These are phyloP conservation scores for Anoplophora glabripennis DNA, from an alignment of 1,140 invertebrate genomes.

Conservation along the genomic window DNA sequence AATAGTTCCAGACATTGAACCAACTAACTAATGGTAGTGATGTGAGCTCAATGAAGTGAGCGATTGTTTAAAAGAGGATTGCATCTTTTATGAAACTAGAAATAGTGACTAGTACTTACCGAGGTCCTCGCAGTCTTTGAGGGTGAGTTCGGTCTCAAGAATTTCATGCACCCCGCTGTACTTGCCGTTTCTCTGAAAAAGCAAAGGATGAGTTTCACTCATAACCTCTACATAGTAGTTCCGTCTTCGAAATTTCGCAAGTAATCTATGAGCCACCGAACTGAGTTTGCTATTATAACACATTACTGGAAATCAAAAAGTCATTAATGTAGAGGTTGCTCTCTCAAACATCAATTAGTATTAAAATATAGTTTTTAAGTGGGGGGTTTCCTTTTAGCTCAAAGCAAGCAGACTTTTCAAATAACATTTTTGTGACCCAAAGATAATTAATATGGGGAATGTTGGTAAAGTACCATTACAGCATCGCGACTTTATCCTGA, in stretches of 20 bases:
- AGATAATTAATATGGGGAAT: too few relatives aligned
- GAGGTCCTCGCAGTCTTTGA: slow-evolving; percentile 47
- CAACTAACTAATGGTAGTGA: too few relatives aligned
- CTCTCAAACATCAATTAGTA: neutral
- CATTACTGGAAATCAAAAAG: slow-evolving; percentile 43
- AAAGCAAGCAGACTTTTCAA: too few relatives aligned
- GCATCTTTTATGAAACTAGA: too few relatives aligned
- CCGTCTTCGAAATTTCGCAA: slow-evolving; percentile 35
- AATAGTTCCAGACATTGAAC: too few relatives aligned
- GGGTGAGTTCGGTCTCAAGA: slow-evolving; percentile 38
- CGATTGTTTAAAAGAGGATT: too few relatives aligned
- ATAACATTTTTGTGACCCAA: too few relatives aligned
- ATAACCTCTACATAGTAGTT: slow-evolving; percentile 45
- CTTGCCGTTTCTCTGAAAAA: slow-evolving; percentile 30
- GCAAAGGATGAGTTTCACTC: slow-evolving; percentile 40
- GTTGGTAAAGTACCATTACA: too few relatives aligned
- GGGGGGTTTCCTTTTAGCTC: too few relatives aligned
- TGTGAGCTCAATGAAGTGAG: too few relatives aligned
- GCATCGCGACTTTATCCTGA: too few relatives aligned
- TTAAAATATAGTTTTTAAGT: neutral
- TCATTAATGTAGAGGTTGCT: neutral
- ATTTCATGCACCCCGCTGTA: slow-evolving; percentile 28
- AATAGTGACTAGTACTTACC: slow-evolving; percentile 29
- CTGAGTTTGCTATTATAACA: slow-evolving; percentile 43
- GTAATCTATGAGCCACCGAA: slow-evolving; percentile 34